Base-by-base conservation (phyloP, 1,140 invertebrate genomes). In the Psilanteris sp. region DNA sequence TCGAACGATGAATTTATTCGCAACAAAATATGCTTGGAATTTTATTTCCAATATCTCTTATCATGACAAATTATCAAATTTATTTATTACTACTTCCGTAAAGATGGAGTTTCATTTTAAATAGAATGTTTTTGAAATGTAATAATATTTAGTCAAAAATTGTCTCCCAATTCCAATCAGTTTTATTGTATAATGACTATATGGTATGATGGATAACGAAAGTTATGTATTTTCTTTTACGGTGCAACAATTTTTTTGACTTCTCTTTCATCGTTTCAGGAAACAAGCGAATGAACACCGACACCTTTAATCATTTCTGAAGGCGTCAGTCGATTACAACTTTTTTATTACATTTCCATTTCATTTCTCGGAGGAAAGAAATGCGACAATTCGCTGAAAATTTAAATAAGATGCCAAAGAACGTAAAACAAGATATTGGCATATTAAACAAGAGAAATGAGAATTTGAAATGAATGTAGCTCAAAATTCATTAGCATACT, bases 311-410 rank as follows among this genome's bases (percentile, higher is more conserved):
- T 61, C 46, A 37, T 48, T 61, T 32, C 43, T 24, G 18, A 13
- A 50, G 32, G 27, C 46, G 43, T 57, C 62, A 55, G 75, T 80
- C 80, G 78, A 87, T 87, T 85, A 87, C 81, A 86, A 88, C 83
- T 88, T 87, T 87, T 72, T 86, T 85, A 88, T 87, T 85, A 80
- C 85, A 86, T 87, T 85, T 87, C 83, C 81, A 87, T 86, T 87
- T 79, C 82, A 85, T 81, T 81, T 81, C 78, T 78, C 74, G 68
- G 4, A 32, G 29, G 34, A 50, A 67, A 72, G 44, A 61, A 67
- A 61, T 43, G 67, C 52, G 73, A 64, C 46, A 18, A 15, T 52
- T 50, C 32, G 36, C 52, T 37, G 67, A 44, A 54, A 61, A 72
- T 71, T 74, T 71, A 43, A 62, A 46, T 74, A 7, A 44, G 29